phyloP scores from a whole-genome alignment of 1,140 invertebrate species.

The Hesperophylax magnus region DNA sequence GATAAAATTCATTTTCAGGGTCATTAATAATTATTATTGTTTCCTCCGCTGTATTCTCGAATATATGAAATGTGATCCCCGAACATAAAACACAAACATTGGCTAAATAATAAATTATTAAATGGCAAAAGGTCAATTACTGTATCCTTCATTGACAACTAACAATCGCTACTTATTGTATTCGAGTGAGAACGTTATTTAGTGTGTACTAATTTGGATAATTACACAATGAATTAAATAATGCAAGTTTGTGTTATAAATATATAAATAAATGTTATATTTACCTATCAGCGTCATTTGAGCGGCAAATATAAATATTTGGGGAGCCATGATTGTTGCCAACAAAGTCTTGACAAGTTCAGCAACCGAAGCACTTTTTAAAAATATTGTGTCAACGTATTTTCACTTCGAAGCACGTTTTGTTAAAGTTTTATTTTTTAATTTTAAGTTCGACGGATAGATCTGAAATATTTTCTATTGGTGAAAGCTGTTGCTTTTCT shows the following conservation, averaged over 20 bases:
- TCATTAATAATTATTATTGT: constrained; percentile 19
- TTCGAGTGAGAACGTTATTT: too few relatives aligned
- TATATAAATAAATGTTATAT: background rate
- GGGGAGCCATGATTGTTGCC: constrained; percentile 12
- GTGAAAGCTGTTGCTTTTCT: constrained; percentile 19
- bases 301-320: constrained; percentile 23
- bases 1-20: constrained; percentile 28
- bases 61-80: background rate
- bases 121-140: too few relatives aligned
- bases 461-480: constrained; percentile 13
- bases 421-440: constrained; percentile 9
- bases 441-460: background rate
- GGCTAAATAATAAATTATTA: too few relatives aligned
- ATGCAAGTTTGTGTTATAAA: too few relatives aligned
- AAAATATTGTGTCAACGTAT: constrained; percentile 13
- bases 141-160: too few relatives aligned
- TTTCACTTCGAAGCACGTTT: constrained; percentile 16
- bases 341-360: background rate
- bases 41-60: background rate
- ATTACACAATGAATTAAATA: too few relatives aligned
- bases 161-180: too few relatives aligned
- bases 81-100: background rate
- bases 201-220: too few relatives aligned
- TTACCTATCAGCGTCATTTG: constrained; percentile 8
- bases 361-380: background rate